Percentiles rank a stretch among this genome's conserved stretches.
Conservation (phyloP, 1,140 invertebrate genomes). For the Drosophila nigromelanica region DNA sequence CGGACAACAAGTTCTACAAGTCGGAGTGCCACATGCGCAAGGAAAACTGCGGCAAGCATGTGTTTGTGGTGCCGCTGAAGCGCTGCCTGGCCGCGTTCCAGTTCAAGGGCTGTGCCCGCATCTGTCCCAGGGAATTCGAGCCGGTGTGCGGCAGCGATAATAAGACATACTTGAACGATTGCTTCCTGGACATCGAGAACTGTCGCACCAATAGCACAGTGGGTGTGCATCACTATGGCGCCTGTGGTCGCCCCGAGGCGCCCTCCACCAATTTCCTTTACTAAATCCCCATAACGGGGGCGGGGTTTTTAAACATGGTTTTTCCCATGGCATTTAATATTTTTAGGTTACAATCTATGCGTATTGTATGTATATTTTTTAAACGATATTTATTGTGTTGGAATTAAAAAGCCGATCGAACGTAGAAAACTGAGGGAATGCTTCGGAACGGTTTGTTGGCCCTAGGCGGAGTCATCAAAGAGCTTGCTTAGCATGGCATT, state of each 20-base stretch:
- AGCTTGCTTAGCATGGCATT: constrained; percentile 91
- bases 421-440: constrained; percentile 50
- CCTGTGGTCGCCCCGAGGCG: constrained; percentile 79
- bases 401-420: constrained; percentile 73
- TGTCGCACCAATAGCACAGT: constrained; percentile 88
- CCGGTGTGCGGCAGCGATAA: constrained; percentile 95
- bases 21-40: constrained; percentile 97
- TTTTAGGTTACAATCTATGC: constrained; percentile 64
- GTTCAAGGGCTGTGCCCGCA: constrained; percentile 92
- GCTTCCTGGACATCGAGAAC: constrained; percentile 95
- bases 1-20: constrained; percentile 95
- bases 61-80: constrained; percentile 94
- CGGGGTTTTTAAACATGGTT: constrained; percentile 14
- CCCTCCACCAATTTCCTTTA: constrained; percentile 82
- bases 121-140: constrained; percentile 93
- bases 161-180: constrained; percentile 96
- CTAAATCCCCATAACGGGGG: constrained; percentile 30
- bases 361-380: constrained; percentile 70
- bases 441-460: neutral
- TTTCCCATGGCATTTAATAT: constrained; percentile 76
- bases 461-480: constrained; percentile 89
- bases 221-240: constrained; percentile 77
- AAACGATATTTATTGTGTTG: constrained; percentile 80
- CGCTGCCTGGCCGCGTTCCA: constrained; percentile 92
- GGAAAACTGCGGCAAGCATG: constrained; percentile 95